phyloP scores from a whole-genome alignment of 2,113 vertebrate genomes.

The Leucoraja erinaceus region DNA sequence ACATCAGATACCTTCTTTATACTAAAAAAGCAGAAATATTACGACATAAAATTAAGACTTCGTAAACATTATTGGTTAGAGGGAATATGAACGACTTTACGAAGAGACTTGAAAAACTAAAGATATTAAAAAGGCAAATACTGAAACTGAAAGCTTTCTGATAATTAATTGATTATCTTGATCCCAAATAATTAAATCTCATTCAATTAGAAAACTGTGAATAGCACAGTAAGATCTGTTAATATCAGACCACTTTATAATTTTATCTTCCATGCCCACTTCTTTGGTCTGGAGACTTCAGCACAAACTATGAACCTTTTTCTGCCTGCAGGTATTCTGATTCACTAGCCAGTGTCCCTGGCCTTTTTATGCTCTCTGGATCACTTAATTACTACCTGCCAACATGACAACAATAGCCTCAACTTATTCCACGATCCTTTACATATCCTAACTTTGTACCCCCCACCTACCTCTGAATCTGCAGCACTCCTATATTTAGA shows the following conservation, averaged over 20 bases:
- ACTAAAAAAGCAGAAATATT: neutral
- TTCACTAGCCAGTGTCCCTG: no score
- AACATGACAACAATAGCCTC: no score
- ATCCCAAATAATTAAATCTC: neutral
- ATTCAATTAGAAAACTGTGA: neutral
- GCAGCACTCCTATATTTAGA: no score
- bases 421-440: no score
- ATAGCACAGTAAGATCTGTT: neutral
- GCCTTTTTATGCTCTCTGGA: no score
- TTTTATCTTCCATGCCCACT: neutral
- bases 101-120: neutral
- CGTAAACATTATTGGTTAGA: neutral
- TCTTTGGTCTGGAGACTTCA: no score
- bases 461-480: no score
- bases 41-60: neutral
- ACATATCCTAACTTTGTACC: no score
- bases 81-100: neutral
- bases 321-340: no score
- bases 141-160: neutral
- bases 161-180: neutral
- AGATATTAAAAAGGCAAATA: neutral
- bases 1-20: neutral
- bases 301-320: no score
- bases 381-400: no score
- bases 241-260: neutral